Conservation (phyloP, 2,797 vertebrate species). For the Eutrigla gurnardus region DNA sequence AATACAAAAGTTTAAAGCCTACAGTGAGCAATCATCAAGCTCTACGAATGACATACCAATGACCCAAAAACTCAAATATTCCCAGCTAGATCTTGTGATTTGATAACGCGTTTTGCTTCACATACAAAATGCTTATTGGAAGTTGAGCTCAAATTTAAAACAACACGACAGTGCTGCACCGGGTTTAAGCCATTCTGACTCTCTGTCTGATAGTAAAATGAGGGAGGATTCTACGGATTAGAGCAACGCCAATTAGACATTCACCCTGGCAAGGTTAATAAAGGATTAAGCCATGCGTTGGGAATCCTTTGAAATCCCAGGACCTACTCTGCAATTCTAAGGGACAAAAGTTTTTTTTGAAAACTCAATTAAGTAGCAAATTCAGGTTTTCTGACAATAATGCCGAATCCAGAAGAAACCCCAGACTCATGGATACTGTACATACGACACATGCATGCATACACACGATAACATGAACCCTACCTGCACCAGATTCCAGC, state of each 20-base stretch:
- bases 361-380: conserved; percentile 16
- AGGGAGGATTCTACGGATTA: conserved; percentile 49
- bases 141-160: neutral
- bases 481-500: conserved; percentile 99
- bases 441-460: neutral
- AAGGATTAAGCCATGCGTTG: conserved; percentile 55
- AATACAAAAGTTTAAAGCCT: conserved; percentile 28
- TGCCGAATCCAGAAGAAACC: neutral
- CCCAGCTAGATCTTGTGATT: neutral
- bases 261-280: conserved; percentile 55
- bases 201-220: conserved; percentile 38
- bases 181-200: conserved; percentile 36
- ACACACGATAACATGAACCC: conserved; percentile 51
- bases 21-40: conserved; percentile 14
- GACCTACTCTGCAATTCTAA: conserved; percentile 20
- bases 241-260: conserved; percentile 42
- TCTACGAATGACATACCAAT: conserved; percentile 2
- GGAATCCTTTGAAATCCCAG: conserved; percentile 39
- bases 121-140: neutral
- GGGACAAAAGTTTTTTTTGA: neutral
- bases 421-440: conserved; percentile 2
- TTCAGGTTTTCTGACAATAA: conserved; percentile 16
- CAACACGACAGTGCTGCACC: neutral
- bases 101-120: neutral
- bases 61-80: conserved; percentile 1